Percentiles rank a stretch among this genome's conserved stretches.
Conservation (phyloP, 2,797 vertebrate genomes). For the Cossypha niveicapilla region DNA sequence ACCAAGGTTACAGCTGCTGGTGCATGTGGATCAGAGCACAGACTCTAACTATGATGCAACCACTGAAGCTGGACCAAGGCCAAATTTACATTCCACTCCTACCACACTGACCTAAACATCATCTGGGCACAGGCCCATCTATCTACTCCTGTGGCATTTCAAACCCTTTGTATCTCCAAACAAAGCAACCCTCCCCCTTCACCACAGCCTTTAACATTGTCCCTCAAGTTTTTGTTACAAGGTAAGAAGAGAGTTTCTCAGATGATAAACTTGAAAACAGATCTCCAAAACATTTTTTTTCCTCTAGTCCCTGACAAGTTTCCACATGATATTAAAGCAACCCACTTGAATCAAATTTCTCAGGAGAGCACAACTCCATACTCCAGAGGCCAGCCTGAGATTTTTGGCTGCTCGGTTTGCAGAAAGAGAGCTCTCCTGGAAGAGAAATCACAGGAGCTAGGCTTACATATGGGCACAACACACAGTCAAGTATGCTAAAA, state of each 20-base stretch:
- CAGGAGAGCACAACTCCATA: background rate
- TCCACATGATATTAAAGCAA: background rate
- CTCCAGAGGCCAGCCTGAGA: background rate
- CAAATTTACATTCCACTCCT: conserved; percentile 28
- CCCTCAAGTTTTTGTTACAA: background rate
- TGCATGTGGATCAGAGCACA: background rate
- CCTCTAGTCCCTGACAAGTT: background rate
- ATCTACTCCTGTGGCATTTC: background rate
- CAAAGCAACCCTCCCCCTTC: background rate
- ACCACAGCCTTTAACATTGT: background rate
- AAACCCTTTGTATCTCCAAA: background rate
- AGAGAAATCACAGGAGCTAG: background rate
- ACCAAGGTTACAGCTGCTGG: background rate
- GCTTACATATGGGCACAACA: background rate
- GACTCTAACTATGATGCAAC: background rate
- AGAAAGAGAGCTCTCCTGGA: background rate
- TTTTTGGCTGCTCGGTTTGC: background rate
- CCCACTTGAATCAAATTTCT: background rate
- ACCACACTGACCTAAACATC: background rate
- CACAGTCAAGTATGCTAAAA: background rate
- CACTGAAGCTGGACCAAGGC: background rate
- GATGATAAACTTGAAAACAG: background rate
- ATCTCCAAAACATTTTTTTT: background rate
- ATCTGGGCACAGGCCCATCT: background rate
- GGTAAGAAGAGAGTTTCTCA: background rate